phyloP scores from a whole-genome alignment of 2,888 invertebrate genomes.

The Melanostoma mellinum region DNA sequence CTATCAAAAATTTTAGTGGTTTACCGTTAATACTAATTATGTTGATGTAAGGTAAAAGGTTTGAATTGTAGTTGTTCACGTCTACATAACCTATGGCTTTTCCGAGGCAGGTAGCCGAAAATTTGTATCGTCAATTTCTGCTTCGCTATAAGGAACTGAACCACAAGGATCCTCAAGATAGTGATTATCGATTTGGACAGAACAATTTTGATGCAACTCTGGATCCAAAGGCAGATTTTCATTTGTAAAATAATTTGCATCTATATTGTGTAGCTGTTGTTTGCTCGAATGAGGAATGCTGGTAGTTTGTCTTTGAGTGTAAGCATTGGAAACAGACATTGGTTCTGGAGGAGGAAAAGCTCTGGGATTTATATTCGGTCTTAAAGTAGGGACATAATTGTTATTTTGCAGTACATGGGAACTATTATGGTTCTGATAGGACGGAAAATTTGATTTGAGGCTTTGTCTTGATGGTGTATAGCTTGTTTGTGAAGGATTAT shows the following conservation, averaged over 20 bases:
- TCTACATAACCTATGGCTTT: slow-evolving; percentile 27
- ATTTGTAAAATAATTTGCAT: slow-evolving; percentile 6
- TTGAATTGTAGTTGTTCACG: slow-evolving; percentile 38
- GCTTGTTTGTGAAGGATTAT: slow-evolving; percentile 5
- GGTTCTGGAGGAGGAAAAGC: slow-evolving; percentile 9
- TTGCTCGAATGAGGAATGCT: neutral
- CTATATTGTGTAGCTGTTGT: slow-evolving; percentile 11
- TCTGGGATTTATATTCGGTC: neutral
- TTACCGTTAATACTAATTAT: neutral
- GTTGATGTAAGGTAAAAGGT: slow-evolving; percentile 29
- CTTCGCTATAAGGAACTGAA: slow-evolving; percentile 8
- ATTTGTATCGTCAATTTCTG: slow-evolving; percentile 33
- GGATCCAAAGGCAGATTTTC: neutral
- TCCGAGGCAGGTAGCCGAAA: slow-evolving; percentile 37
- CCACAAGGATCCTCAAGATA: neutral
- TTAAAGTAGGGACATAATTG: no score
- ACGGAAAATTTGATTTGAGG: no score
- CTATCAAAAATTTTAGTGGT: slow-evolving; percentile 21
- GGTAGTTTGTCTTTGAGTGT: neutral
- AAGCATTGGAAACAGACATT: slow-evolving; percentile 24
- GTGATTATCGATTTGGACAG: slow-evolving; percentile 10
- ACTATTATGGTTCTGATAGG: no score
- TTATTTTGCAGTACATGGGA: neutral
- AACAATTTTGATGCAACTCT: slow-evolving; percentile 6
- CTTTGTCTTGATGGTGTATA: slow-evolving; percentile 1